Percentiles rank a stretch among this genome's conserved stretches.
phyloP scores from a whole-genome alignment of 1,140 invertebrate genomes.

The Zaprionus vittiger region DNA sequence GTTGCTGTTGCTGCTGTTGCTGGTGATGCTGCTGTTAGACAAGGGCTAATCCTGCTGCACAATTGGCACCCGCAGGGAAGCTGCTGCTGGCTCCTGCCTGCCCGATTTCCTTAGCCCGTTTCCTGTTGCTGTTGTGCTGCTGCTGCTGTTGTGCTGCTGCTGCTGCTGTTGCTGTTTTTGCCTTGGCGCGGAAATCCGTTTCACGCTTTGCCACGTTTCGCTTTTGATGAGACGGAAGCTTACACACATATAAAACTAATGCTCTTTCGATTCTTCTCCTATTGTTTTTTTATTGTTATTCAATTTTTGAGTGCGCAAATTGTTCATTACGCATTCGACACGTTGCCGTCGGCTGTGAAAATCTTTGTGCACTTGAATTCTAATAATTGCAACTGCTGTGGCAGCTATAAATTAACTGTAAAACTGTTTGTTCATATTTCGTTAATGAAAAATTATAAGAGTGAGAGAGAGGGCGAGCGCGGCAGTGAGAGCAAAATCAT shows the following conservation, averaged over 20 bases:
- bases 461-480: neutral
- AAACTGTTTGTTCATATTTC: slow-evolving; percentile 14
- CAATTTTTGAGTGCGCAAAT: slow-evolving; percentile 40
- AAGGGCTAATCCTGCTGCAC: slow-evolving; percentile 69
- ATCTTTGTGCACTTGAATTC: slow-evolving; percentile 9
- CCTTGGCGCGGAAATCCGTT: slow-evolving; percentile 76
- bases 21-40: slow-evolving; percentile 36
- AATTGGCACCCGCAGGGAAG: slow-evolving; percentile 56
- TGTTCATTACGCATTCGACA: slow-evolving; percentile 65
- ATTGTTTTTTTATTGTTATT: slow-evolving; percentile 35
- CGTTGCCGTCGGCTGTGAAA: slow-evolving; percentile 37
- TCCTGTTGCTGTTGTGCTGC: slow-evolving; percentile 66
- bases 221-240: slow-evolving; percentile 70
- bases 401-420: slow-evolving; percentile 28
- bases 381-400: slow-evolving; percentile 24
- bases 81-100: slow-evolving; percentile 46
- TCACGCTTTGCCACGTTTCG: slow-evolving; percentile 48
- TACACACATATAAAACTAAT: slow-evolving; percentile 55
- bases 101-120: slow-evolving; percentile 54
- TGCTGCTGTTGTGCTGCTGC: slow-evolving; percentile 62
- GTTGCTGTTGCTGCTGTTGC: slow-evolving; percentile 27
- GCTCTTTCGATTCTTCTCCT: slow-evolving; percentile 12
- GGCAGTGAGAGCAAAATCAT: slow-evolving; percentile 16
- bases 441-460: slow-evolving; percentile 35
- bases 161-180: slow-evolving; percentile 23